phyloP scores from a whole-genome alignment of 2,113 vertebrate species.

The Neogobius melanostomus region DNA sequence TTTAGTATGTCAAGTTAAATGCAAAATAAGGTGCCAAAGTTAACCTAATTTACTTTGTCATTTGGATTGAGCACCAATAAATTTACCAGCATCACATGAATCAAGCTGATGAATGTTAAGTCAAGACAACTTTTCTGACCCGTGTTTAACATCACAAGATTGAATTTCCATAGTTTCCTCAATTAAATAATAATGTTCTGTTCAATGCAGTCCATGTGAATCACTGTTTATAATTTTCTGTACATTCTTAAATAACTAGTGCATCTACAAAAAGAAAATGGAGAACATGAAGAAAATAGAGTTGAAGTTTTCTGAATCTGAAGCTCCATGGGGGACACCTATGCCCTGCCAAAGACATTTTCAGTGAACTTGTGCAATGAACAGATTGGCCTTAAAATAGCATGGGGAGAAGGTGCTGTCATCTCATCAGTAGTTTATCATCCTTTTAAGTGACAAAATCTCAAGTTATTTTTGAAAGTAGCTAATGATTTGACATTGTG shows the following conservation, averaged over 20 bases:
- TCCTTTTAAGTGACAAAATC: conserved; percentile 2
- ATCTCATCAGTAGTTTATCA: neutral
- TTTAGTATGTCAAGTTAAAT: neutral
- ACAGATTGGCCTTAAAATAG: conserved; percentile 21
- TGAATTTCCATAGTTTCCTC: too few relatives aligned
- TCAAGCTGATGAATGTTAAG: neutral
- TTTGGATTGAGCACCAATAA: conserved; percentile 28
- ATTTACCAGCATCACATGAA: conserved; percentile 53
- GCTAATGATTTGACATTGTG: neutral
- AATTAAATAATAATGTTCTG: too few relatives aligned
- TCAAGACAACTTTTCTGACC: too few relatives aligned
- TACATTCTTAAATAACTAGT: conserved; percentile 23
- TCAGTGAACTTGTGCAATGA: conserved; percentile 23
- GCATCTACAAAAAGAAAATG: conserved; percentile 25
- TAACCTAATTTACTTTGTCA: neutral
- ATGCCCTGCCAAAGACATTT: conserved; percentile 13
- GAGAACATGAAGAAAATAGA: conserved; percentile 24
- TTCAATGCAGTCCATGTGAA: conserved; percentile 2
- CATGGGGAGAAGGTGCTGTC: neutral
- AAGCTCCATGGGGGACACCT: conserved; percentile 1
- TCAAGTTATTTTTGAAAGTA: neutral
- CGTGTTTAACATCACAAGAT: too few relatives aligned
- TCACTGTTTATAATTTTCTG: conserved; percentile 27
- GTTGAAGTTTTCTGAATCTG: neutral
- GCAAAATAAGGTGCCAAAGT: neutral